These are phyloP conservation scores for Rutilus rutilus DNA, from an alignment of 2,113 vertebrate genomes.

Conservation along the genomic window DNA sequence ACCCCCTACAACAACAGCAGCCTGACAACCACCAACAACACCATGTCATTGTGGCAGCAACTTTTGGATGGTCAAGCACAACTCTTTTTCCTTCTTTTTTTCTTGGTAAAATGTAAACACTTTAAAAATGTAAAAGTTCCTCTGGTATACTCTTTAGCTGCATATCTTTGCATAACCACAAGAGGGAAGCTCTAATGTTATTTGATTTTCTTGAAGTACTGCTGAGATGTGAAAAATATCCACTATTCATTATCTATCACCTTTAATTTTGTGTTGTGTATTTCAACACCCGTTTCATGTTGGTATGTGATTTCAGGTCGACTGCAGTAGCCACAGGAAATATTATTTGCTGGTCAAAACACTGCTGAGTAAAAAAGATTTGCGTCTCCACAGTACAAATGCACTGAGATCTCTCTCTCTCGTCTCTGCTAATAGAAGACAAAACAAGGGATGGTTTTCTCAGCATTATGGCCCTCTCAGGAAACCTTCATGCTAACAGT, in stretches of 20 bases:
- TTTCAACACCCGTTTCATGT: neutral
- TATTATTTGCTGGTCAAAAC: neutral
- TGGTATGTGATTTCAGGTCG: neutral
- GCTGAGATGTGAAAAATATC: neutral
- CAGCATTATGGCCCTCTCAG: neutral
- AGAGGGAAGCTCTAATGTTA: neutral
- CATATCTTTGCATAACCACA: neutral
- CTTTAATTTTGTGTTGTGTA: neutral
- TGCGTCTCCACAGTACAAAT: neutral
- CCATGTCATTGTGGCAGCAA: no score
- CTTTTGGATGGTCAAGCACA: no score
- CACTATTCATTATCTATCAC: neutral
- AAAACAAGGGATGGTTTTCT: neutral
- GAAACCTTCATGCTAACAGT: neutral
- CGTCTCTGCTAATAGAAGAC: neutral
- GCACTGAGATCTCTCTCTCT: neutral
- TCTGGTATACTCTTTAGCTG: neutral
- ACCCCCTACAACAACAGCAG: no score
- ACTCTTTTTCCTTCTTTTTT: no score
- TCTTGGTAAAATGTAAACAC: no score
- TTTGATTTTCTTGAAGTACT: neutral
- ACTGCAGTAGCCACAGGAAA: neutral
- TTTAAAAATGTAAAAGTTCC: neutral
- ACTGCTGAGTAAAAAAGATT: neutral
- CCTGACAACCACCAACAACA: no score